Conservation (phyloP, 2,113 vertebrate species). For the Mormoops blainvillei region DNA sequence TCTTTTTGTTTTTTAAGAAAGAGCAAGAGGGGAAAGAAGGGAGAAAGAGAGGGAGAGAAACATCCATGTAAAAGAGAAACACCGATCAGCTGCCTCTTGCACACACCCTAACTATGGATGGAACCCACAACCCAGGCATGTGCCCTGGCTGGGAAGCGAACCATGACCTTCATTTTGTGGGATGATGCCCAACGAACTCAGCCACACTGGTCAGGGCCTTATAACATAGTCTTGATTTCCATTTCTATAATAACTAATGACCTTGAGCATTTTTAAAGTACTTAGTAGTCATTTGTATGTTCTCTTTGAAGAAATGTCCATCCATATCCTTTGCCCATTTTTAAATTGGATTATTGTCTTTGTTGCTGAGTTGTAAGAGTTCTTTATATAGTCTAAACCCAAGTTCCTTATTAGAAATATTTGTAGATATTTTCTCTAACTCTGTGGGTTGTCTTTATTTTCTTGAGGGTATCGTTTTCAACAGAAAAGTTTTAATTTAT, state of each 20-base stretch:
- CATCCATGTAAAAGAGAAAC: no score
- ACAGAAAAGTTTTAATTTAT: background rate
- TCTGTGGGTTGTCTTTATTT: background rate
- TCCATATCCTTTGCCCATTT: background rate
- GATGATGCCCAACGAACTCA: no score
- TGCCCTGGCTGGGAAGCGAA: no score
- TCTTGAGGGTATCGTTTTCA: background rate
- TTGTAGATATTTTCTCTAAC: background rate
- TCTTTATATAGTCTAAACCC: background rate
- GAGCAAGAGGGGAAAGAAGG: no score
- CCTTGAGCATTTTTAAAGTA: background rate
- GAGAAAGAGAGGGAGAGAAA: no score
- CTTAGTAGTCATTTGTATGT: background rate
- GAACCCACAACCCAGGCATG: no score
- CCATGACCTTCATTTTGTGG: no score
- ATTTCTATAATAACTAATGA: background rate
- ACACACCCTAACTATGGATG: no score
- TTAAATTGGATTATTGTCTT: background rate
- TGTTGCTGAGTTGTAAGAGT: background rate
- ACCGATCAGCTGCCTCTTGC: no score
- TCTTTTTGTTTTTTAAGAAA: no score
- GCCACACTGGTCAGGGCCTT: no score
- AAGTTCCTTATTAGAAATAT: background rate
- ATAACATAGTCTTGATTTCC: background rate
- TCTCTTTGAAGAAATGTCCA: background rate